Conservation (phyloP, 1,140 invertebrate species). For the Whitmania pigra region DNA sequence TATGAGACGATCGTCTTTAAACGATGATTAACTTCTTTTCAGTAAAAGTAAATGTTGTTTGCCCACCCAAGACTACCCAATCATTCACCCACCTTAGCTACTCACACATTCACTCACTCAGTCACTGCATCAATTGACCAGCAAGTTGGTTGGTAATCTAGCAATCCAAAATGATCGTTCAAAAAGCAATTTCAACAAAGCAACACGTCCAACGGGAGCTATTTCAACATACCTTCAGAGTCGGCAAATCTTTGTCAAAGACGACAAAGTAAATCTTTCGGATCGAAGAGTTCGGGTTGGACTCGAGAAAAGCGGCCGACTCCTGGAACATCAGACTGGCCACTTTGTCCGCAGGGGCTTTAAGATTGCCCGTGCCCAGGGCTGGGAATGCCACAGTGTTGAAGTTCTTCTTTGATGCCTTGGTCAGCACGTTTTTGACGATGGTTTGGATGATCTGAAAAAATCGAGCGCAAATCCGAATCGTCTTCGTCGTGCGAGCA, state of each 20-base stretch:
- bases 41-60: no score
- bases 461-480: no score
- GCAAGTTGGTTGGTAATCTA: not conserved
- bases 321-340: conserved; percentile 28
- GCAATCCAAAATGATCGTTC: not conserved
- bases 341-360: conserved; percentile 27
- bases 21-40: no score
- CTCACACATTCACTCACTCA: no score
- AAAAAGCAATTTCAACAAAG: no score
- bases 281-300: conserved; percentile 12
- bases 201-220: no score
- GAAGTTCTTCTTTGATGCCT: not conserved
- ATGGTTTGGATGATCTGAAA: not conserved
- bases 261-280: conserved; percentile 4
- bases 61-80: no score
- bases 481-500: no score
- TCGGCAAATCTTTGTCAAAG: not conserved
- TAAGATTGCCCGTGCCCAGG: conserved; percentile 30
- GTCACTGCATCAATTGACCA: no score
- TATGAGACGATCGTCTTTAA: no score
- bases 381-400: conserved; percentile 29
- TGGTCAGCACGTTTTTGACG: not conserved
- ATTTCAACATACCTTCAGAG: not conserved
- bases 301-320: conserved; percentile 23
- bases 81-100: no score